These are phyloP conservation scores for Rhopalosiphum maidis DNA, from an alignment of 1,140 invertebrate species.

Conservation along the genomic window DNA sequence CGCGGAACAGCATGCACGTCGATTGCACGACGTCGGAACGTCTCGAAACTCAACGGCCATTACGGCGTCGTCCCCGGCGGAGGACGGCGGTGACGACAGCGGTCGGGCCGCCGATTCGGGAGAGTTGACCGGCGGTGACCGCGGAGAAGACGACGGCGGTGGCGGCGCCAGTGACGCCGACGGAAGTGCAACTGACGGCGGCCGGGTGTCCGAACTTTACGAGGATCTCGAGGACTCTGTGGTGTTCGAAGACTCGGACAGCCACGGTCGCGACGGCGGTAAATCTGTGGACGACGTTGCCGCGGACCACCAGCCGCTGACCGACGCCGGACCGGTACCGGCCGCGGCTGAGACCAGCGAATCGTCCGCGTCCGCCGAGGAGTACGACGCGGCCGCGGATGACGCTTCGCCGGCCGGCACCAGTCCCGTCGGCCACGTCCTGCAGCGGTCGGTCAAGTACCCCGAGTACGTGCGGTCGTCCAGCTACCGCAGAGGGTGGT, in stretches of 20 bases:
- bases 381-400: background rate
- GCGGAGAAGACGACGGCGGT: background rate
- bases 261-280: background rate
- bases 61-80: background rate
- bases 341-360: background rate
- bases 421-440: background rate
- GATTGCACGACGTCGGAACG: background rate
- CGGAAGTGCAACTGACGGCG: background rate
- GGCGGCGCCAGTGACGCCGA: background rate
- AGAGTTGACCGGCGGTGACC: background rate
- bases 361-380: background rate
- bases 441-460: background rate
- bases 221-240: slow-evolving; percentile 39
- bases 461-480: slow-evolving; percentile 48
- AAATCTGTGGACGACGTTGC: background rate
- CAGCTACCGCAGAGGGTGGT: background rate
- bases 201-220: background rate
- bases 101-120: background rate
- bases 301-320: background rate
- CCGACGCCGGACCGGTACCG: background rate
- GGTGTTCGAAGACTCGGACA: slow-evolving; percentile 33
- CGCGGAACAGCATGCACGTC: background rate
- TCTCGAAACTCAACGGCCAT: background rate
- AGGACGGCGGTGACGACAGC: too few relatives aligned
- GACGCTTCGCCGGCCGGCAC: slow-evolving; percentile 10